Evolutionary conservation across 2,888 invertebrate genomes (phyloP), one percentile per base, ranked within the genome.

Genomic region (Brenthis ino): DNA sequence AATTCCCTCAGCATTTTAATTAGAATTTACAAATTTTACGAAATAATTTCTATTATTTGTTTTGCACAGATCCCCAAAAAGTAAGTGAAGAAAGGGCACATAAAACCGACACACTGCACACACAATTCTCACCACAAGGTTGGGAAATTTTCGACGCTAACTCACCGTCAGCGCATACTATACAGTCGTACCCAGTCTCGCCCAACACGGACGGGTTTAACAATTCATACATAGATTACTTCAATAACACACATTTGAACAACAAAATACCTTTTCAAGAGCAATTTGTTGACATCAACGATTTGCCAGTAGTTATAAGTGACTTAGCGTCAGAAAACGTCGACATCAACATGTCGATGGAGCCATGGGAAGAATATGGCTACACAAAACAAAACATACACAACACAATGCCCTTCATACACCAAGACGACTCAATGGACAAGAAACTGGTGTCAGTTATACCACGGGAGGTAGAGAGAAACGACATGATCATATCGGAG

Each of bases 41-140:
- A n/a, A 66, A 8, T 55, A 57, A 61, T 47, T 24, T 4, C 8
- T 28, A 16, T 63, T 28, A 69, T 63, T 69, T 48, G 74, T 73
- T 71, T 67, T 75, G 69, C 73, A 67, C 84, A 92, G 92, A 92
- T 88, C 82, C 83, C 68, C 76, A 76, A 71, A 85, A 85, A 76
- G 74, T 80, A 74, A 84, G 80, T 76, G 86, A 88, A 82, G 84
- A 86, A 81, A 86, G 84, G 86, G 85, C 88, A 85, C 83, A 83
- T 79, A 86, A 85, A 81, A 88, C 84, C 80, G 85, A 91, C 85
- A 91, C 89, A 85, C 82, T 80, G 83, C 84, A 89, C 83, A 90
- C 88, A 83, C 82, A 83, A 80, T 81, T 87, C 87, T 89, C 91
- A 82, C 88, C 91, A 70, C 86, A 85, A 77, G 87, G 86, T 81